Percentiles rank a stretch among this genome's conserved stretches.
These are phyloP conservation scores for Halcyon senegalensis DNA, from an alignment of 2,113 vertebrate species.

Conservation along the genomic window DNA sequence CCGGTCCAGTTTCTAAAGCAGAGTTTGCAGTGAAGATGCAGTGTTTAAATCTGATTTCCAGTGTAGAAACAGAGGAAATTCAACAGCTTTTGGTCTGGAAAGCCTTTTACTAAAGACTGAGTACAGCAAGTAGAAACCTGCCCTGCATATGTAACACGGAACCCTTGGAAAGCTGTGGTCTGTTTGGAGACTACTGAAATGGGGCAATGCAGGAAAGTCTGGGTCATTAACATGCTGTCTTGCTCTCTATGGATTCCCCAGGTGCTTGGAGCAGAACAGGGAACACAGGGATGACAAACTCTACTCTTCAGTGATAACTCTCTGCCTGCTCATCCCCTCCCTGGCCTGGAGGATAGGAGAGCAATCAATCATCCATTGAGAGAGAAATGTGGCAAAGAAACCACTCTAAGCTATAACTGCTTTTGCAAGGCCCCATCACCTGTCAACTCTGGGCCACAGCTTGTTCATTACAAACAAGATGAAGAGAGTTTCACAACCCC, in stretches of 20 bases:
- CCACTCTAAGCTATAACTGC: neutral
- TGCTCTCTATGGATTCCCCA: neutral
- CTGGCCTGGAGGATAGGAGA: neutral
- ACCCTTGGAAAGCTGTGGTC: neutral
- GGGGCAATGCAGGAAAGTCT: neutral
- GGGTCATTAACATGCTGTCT: neutral
- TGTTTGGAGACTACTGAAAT: neutral
- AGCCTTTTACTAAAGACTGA: neutral
- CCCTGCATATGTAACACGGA: rapidly evolving
- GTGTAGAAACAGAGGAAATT: neutral
- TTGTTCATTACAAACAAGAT: neutral
- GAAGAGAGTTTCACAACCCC: neutral
- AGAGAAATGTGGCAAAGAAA: neutral
- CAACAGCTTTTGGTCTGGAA: neutral
- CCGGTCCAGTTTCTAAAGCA: neutral
- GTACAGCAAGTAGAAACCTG: neutral
- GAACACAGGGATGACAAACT: neutral
- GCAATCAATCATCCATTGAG: neutral
- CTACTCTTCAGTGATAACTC: neutral
- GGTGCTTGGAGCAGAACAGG: neutral
- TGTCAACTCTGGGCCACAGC: neutral
- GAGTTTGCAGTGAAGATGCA: neutral
- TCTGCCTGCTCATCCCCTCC: neutral
- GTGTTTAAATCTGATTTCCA: neutral
- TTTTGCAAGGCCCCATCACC: neutral